A percentile compares a stretch with the other conserved stretches of the same genome.
These are phyloP conservation scores for Epinephelus coioides DNA, from an alignment of 2,797 vertebrate species.

Conservation along the genomic window DNA sequence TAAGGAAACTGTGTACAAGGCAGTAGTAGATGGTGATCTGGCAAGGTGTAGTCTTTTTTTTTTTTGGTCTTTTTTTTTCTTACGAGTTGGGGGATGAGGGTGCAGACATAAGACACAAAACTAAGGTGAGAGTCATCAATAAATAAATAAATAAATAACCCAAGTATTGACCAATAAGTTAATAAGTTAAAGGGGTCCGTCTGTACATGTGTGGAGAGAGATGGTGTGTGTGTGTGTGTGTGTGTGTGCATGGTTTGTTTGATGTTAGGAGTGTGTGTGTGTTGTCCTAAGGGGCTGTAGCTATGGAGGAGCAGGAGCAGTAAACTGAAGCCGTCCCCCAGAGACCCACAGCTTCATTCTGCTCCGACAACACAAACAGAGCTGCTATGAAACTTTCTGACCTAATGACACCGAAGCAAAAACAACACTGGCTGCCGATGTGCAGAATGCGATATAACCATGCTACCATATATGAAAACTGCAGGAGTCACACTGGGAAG, in stretches of 20 bases:
- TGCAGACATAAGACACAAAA: constrained; percentile 52
- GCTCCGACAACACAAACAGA: constrained; percentile 62
- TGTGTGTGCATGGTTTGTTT: constrained; percentile 26
- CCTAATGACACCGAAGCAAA: constrained; percentile 39
- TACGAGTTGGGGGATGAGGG: constrained; percentile 16
- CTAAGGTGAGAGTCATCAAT: constrained; percentile 65
- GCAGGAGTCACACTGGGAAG: constrained; percentile 21
- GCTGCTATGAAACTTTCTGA: constrained; percentile 42
- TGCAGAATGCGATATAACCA: constrained; percentile 14
- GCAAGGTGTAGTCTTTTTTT: constrained; percentile 67
- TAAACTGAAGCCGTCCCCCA: constrained; percentile 17
- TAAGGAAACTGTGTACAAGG: constrained; percentile 88
- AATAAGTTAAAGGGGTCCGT: constrained; percentile 81
- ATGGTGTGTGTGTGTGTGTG: constrained; percentile 26
- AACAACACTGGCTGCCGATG: constrained; percentile 39
- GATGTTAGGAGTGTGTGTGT: constrained; percentile 34
- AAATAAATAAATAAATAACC: constrained; percentile 84
- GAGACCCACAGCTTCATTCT: constrained; percentile 43
- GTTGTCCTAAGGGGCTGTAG: constrained; percentile 52
- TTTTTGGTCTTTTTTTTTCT: constrained; percentile 17
- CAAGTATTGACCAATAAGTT: constrained; percentile 68
- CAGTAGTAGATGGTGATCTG: constrained; percentile 82
- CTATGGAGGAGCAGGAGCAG: constrained; percentile 55
- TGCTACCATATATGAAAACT: constrained; percentile 31
- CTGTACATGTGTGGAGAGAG: constrained; percentile 76